Evolutionary conservation across 2,888 invertebrate genomes (phyloP), one percentile per base, ranked within the genome.

Genomic region (Chaetoderma sp.): DNA sequence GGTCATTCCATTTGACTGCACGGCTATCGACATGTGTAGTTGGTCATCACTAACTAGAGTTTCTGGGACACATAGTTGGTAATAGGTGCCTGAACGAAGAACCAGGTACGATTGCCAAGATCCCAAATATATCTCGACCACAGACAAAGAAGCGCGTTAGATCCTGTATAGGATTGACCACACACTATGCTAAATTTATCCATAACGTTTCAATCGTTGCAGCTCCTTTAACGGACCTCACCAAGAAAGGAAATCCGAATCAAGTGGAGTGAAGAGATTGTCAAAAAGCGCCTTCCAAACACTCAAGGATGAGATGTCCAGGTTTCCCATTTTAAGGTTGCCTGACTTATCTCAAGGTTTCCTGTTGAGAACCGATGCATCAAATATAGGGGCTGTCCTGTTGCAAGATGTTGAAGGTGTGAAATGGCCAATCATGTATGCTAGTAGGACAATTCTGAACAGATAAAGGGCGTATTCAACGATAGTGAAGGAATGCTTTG

Each of bases 311-410:
- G n/a, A n/a, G n/a, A n/a, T n/a, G n/a, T n/a, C n/a, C n/a, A n/a
- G n/a, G n/a, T n/a, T n/a, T n/a, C n/a, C n/a, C n/a, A n/a, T n/a
- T n/a, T n/a, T n/a, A n/a, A n/a, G 28, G 16, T 56, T 70, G 16
- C 74, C 74, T 23, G 67, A 73, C 42, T 59, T 65, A 16, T 3
- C n/a, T 6, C 30, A 63, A 21, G 63, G 58, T 5, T 65, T 70
- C 27, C 45, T 68, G 8, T 52, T 78, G 6, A 54, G 66, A 33
- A 65, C 65, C 6, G 76, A 78, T 57, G 78, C 73, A 0, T 70
- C 70, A 10, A 55, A 45, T 4, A 56, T 75, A 6, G 78, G 76
- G 2, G 75, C 73, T 0, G 76, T 67, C 0, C 70, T 78, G n/a
- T n/a, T n/a, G n/a, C n/a, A n/a, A n/a, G n/a, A n/a, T n/a, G n/a